A percentile compares a stretch with the other conserved stretches of the same genome.
phyloP scores from a whole-genome alignment of 2,888 invertebrate genomes.

The Nemotelus nigrinus region DNA sequence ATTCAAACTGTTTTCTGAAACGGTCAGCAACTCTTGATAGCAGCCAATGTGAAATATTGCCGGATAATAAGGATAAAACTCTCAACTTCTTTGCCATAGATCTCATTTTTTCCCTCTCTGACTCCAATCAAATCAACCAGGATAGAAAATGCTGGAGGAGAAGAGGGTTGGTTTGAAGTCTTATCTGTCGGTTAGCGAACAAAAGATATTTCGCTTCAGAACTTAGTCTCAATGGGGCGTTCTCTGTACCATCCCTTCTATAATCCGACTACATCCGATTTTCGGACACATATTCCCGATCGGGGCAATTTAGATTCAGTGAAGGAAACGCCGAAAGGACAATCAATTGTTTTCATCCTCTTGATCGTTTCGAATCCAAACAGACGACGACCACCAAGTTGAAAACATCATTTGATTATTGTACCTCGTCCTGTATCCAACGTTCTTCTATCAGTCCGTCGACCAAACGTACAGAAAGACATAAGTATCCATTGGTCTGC shows the following conservation, averaged over 20 bases:
- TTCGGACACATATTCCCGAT: too few species aligned
- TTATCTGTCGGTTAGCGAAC: too few species aligned
- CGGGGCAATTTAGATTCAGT: background rate
- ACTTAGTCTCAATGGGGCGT: too few species aligned
- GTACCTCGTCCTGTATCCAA: background rate
- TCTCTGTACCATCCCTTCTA: too few species aligned
- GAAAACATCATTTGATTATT: conserved; percentile 26
- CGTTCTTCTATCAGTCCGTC: conserved; percentile 1
- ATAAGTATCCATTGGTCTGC: conserved; percentile 31
- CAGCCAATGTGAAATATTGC: conserved; percentile 1
- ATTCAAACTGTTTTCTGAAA: background rate
- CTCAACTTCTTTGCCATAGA: background rate
- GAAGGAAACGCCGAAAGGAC: background rate
- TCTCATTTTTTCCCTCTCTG: background rate
- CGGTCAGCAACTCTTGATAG: conserved; percentile 13
- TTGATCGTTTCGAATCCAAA: background rate
- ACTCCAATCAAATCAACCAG: background rate
- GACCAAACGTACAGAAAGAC: conserved; percentile 6
- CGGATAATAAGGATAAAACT: conserved; percentile 12
- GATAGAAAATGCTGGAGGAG: too few species aligned
- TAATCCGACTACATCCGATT: too few species aligned
- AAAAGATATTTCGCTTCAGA: too few species aligned
- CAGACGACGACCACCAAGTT: conserved; percentile 13
- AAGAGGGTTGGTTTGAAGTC: too few species aligned
- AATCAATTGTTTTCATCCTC: background rate